A percentile compares a stretch with the other conserved stretches of the same genome.
phyloP scores from a whole-genome alignment of 2,113 vertebrate species.

The human (Homo sapiens) region DNA sequence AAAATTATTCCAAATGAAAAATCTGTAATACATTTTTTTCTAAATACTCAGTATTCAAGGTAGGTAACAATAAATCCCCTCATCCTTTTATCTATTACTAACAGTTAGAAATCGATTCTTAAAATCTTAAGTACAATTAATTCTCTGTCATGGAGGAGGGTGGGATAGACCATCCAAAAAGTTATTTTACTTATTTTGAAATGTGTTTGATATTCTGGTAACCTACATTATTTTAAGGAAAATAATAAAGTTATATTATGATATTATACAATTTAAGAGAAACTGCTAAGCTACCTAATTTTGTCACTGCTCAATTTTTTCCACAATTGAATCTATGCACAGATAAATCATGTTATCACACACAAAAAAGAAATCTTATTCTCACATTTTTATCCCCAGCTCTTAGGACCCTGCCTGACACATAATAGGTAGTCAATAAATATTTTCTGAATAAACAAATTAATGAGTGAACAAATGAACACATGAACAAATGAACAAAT shows the following conservation, averaged over 20 bases:
- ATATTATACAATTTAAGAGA: constrained; percentile 10
- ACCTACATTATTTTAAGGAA: not conserved
- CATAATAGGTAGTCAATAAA: not conserved
- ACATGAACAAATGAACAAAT: not conserved
- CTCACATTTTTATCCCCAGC: not conserved
- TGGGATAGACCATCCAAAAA: not conserved
- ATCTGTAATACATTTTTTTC: not conserved
- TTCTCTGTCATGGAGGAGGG: not conserved
- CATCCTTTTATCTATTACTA: not conserved
- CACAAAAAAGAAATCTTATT: not conserved
- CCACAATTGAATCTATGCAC: not conserved
- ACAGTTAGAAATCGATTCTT: constrained; percentile 22
- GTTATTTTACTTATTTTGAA: not conserved
- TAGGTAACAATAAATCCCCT: not conserved
- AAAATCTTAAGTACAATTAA: constrained; percentile 13
- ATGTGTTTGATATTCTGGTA: not conserved
- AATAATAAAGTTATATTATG: not conserved
- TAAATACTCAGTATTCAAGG: not conserved
- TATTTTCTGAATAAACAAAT: constrained; percentile 51
- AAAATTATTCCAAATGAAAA: constrained; percentile 33
- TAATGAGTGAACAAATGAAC: not conserved
- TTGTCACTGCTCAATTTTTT: not conserved
- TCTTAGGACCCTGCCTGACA: not conserved
- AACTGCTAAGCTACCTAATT: constrained; percentile 12
- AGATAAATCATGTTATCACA: not conserved